phyloP scores from a whole-genome alignment of 2,888 invertebrate genomes.

The Melanargia galathea region DNA sequence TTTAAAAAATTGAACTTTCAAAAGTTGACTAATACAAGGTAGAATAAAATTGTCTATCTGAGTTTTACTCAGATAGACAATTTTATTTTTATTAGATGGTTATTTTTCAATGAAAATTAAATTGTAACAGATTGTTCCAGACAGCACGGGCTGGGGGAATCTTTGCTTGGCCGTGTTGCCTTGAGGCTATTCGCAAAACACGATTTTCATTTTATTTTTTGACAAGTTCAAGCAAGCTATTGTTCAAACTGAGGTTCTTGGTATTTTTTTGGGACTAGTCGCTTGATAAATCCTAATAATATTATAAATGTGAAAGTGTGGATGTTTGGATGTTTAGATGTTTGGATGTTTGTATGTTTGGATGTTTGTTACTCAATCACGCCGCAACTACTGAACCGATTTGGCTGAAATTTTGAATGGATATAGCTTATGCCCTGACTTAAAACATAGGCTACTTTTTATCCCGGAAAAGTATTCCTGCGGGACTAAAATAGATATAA shows the following conservation, averaged over 20 bases:
- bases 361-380: no score
- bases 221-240: neutral
- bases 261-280: neutral
- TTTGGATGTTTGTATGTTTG: no score
- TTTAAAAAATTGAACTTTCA: no score
- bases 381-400: no score
- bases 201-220: constrained; percentile 14
- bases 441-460: no score
- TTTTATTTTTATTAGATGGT: neutral
- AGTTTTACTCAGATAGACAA: no score
- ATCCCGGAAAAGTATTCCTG: no score
- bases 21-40: neutral
- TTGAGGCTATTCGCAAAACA: constrained; percentile 2
- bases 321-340: no score
- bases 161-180: constrained; percentile 11
- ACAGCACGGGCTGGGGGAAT: neutral
- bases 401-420: no score
- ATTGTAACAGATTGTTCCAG: constrained; percentile 10
- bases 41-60: neutral
- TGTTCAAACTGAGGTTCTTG: neutral
- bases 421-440: no score
- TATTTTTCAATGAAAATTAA: constrained; percentile 1
- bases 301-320: no score
- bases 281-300: neutral
- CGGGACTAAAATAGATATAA: no score